Percentiles rank a stretch among this genome's conserved stretches.
Conservation (phyloP, 2,888 invertebrate species). For the Ennomos erosarius region DNA sequence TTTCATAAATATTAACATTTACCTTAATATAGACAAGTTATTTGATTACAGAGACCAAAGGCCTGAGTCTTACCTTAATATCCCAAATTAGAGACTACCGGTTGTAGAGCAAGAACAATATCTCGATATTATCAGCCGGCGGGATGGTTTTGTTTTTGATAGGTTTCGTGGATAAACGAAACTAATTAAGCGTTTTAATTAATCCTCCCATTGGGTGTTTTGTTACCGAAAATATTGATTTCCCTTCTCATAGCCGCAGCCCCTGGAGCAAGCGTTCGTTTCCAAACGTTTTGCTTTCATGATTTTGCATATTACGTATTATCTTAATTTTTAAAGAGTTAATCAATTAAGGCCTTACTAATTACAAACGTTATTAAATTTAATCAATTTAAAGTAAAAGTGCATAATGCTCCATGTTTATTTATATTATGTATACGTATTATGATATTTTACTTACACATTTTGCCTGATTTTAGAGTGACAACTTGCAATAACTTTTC, state of each 20-base stretch:
- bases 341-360: background rate
- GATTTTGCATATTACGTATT: constrained; percentile 19
- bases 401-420: too few species aligned
- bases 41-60: constrained; percentile 4
- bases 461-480: too few species aligned
- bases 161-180: constrained; percentile 78
- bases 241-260: constrained; percentile 54
- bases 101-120: constrained; percentile 48
- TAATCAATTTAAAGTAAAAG: too few species aligned
- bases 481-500: too few species aligned
- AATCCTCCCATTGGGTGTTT: constrained; percentile 75
- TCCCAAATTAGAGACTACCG: constrained; percentile 32
- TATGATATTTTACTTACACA: too few species aligned
- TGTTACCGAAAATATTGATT: constrained; percentile 78
- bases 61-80: constrained; percentile 1
- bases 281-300: constrained; percentile 39
- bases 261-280: constrained; percentile 53
- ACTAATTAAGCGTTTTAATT: constrained; percentile 82
- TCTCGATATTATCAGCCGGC: constrained; percentile 66
- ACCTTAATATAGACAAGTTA: background rate
- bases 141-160: constrained; percentile 72
- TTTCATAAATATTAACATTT: too few species aligned
- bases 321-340: constrained; percentile 11
- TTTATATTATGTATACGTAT: too few species aligned
- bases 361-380: too few species aligned